These are phyloP conservation scores for Drosophila lacteicornis DNA, from an alignment of 1,140 invertebrate species.

Conservation along the genomic window DNA sequence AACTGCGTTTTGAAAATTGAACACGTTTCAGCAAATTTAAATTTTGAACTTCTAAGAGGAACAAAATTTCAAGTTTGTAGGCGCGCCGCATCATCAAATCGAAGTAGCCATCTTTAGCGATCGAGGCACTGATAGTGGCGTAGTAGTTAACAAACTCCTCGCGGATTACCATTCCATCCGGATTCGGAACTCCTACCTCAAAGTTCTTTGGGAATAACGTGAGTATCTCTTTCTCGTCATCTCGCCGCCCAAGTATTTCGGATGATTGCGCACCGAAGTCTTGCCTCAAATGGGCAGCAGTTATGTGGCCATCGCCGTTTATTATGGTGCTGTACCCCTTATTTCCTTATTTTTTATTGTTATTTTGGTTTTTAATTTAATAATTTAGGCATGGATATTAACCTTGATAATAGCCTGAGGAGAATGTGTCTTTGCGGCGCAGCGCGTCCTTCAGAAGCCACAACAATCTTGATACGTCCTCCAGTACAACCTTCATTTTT, in stretches of 20 bases:
- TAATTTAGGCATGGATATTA: no score
- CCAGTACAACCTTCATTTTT: no score
- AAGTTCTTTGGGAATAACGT: slow-evolving; percentile 94
- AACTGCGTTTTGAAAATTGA: no score
- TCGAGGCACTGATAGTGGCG: slow-evolving; percentile 95
- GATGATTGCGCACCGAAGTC: slow-evolving; percentile 71
- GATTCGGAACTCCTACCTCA: slow-evolving; percentile 89
- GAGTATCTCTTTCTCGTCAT: slow-evolving; percentile 93
- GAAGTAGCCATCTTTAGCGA: slow-evolving; percentile 98
- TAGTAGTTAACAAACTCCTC: slow-evolving; percentile 98
- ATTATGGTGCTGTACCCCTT: no score
- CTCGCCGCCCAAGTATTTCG: slow-evolving; percentile 93
- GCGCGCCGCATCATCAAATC: slow-evolving; percentile 97
- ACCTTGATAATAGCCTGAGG: no score
- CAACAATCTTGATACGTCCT: no score
- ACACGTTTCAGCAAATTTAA: no score
- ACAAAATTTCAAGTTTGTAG: slow-evolving; percentile 90
- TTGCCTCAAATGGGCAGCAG: slow-evolving; percentile 90
- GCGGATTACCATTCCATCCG: slow-evolving; percentile 93
- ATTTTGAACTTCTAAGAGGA: no score
- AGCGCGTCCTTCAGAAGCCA: no score
- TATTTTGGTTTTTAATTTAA: no score
- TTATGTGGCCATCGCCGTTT: slow-evolving; percentile 93
- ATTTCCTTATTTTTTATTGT: no score
- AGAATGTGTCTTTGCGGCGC: no score